These are phyloP conservation scores for Ectemnius continuus DNA, from an alignment of 2,888 invertebrate species.

Conservation along the genomic window DNA sequence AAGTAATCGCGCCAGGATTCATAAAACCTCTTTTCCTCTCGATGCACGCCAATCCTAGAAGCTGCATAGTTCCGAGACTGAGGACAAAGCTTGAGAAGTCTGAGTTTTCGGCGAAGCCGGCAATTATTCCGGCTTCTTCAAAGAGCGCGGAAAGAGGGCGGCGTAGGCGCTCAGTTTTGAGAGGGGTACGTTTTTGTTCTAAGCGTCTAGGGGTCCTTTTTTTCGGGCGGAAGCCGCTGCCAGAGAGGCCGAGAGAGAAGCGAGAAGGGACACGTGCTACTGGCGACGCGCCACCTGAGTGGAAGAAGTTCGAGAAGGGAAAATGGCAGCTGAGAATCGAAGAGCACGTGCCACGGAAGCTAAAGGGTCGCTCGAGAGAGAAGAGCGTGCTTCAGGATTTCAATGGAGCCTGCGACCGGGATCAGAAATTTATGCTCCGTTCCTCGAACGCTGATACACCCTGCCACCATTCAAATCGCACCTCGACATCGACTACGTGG, in stretches of 20 bases:
- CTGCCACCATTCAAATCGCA: constrained; percentile 51
- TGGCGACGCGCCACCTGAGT: constrained; percentile 54
- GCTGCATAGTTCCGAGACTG: too few relatives aligned
- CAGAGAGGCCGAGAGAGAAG: constrained; percentile 21
- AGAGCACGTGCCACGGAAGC: constrained; percentile 60
- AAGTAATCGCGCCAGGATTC: constrained; percentile 3
- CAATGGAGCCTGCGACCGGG: constrained; percentile 52
- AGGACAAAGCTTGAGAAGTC: too few relatives aligned
- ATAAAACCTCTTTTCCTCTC: background rate
- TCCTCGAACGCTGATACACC: constrained; percentile 45
- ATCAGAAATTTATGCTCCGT: constrained; percentile 67
- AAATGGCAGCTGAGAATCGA: constrained; percentile 54
- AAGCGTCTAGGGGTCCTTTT: constrained; percentile 38
- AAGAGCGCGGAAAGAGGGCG: constrained; percentile 17
- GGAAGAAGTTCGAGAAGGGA: constrained; percentile 29
- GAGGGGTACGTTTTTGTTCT: constrained; percentile 49
- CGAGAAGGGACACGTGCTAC: constrained; percentile 53
- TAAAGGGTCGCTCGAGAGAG: constrained; percentile 27
- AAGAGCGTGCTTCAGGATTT: constrained; percentile 44
- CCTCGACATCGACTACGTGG: constrained; percentile 48
- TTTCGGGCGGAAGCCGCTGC: constrained; percentile 54
- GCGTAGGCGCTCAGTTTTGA: constrained; percentile 5
- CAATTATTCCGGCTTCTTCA: constrained; percentile 4
- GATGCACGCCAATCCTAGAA: too few relatives aligned
- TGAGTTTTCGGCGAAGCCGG: too few relatives aligned